phyloP scores from a whole-genome alignment of 2,797 vertebrate species.

The Hapalemur alaotrensis region DNA sequence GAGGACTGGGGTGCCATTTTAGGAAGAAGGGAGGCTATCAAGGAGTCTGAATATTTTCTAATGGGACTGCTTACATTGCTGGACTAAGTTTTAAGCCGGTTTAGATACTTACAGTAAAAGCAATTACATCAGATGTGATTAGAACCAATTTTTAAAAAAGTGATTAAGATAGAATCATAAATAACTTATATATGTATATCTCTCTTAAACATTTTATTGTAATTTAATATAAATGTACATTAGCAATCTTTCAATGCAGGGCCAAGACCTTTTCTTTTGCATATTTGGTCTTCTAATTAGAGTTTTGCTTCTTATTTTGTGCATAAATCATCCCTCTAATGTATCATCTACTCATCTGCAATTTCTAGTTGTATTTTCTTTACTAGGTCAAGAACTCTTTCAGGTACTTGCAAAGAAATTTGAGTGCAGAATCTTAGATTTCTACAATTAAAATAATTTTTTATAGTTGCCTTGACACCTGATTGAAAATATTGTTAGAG shows the following conservation, averaged over 20 bases:
- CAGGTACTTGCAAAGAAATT: conserved; percentile 18
- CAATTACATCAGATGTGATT: conserved; percentile 9
- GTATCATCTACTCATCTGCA: neutral
- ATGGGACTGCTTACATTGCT: neutral
- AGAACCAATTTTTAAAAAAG: conserved; percentile 34
- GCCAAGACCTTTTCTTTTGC: neutral
- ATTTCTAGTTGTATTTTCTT: conserved; percentile 38
- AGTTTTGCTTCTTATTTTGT: conserved; percentile 4
- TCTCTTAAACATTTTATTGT: conserved; percentile 40
- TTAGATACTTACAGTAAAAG: conserved; percentile 40
- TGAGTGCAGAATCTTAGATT: neutral
- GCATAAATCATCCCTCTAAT: neutral
- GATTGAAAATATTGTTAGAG: conserved; percentile 16
- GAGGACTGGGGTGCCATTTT: neutral
- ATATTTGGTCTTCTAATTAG: neutral
- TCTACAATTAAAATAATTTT: neutral
- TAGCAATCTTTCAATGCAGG: neutral
- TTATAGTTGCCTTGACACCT: neutral
- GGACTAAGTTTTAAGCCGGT: neutral
- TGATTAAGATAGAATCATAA: conserved; percentile 45
- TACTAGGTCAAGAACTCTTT: neutral
- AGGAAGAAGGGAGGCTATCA: neutral
- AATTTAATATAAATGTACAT: conserved; percentile 45
- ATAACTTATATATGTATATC: neutral
- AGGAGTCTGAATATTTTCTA: neutral